Base-by-base conservation (phyloP, 2,113 vertebrate genomes). In the Benitochromis conjunctus region DNA sequence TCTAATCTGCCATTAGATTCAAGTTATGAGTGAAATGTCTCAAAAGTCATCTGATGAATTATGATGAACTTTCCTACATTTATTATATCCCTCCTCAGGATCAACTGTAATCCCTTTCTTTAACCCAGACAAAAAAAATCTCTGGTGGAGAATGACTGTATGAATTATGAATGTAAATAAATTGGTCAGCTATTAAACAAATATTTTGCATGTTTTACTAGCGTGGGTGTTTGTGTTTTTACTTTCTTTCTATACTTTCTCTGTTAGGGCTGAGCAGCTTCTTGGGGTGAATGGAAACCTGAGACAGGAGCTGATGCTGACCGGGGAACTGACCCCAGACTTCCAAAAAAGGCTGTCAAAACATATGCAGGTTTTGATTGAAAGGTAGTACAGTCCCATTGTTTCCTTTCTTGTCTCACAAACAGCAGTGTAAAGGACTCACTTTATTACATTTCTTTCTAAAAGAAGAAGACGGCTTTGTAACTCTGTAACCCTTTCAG, bases 231-330 rank as follows among this genome's bases (percentile, higher is more conserved):
- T 31, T 64, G 14, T 79, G 38, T 24, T 66, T 79, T 16, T 26
- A 21, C 24, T 79, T n/a, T 62, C 3, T 51, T 81, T 31, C 9
- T 36, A 11, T 0, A 6, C 43, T 31, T 36, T 69, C 24, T 64
- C 43, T 51, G 38, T 82, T 11, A 99, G 98, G 94, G 97, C 97
- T 48, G 98, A 99, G 89, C 97, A 94, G 91, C 94, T 99, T 86
- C 96, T 98, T 7, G 96, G 96, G 5, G 90, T 98, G 89, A 97
- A 98, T 55, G 96, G 96, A 69, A 97, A 98, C 92, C 94, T 99
- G 90, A 97, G 97, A 80, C 96, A 97, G 88, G 97, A 98, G 82
- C 81, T 97, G 86, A 95, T 97, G 92, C 84, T 96, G 0, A 93
- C 94, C 0, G 94, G 94, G 1, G 96, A 97, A 66, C 92, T 91